phyloP scores from a whole-genome alignment of 2,888 invertebrate species.

The Capitulum mitella region DNA sequence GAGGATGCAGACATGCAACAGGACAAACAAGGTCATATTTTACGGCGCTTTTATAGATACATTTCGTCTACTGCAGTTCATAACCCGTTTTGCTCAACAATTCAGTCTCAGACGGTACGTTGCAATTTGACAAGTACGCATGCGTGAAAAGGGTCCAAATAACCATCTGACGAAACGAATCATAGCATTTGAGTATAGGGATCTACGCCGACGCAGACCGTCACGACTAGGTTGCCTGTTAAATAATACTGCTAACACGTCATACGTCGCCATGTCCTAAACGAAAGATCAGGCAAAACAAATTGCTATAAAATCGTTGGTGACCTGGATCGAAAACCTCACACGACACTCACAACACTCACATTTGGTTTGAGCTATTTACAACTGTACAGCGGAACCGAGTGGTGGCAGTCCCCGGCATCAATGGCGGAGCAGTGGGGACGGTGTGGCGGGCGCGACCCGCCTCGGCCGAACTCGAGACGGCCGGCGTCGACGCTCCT shows the following conservation, averaged over 20 bases:
- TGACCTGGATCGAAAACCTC: neutral
- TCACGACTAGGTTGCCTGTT: constrained; percentile 22
- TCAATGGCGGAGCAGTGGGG: neutral
- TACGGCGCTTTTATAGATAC: constrained; percentile 19
- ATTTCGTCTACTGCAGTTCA: constrained; percentile 21
- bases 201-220: neutral
- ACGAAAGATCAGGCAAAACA: neutral
- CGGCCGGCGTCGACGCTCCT: neutral
- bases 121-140: constrained; percentile 2
- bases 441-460: neutral
- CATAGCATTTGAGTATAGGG: constrained; percentile 1
- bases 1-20: too few relatives aligned
- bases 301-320: neutral
- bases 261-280: neutral
- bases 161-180: constrained; percentile 6
- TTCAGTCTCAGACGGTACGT: constrained; percentile 14
- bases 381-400: constrained; percentile 13
- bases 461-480: neutral
- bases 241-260: constrained; percentile 22
- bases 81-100: constrained; percentile 24
- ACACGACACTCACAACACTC: constrained; percentile 5
- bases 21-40: too few relatives aligned
- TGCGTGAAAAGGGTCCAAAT: constrained; percentile 5
- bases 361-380: constrained; percentile 24
- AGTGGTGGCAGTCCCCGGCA: neutral